Percentiles rank a stretch among this genome's conserved stretches.
These are phyloP conservation scores for Upupa epops DNA, from an alignment of 2,113 vertebrate genomes.

Conservation along the genomic window DNA sequence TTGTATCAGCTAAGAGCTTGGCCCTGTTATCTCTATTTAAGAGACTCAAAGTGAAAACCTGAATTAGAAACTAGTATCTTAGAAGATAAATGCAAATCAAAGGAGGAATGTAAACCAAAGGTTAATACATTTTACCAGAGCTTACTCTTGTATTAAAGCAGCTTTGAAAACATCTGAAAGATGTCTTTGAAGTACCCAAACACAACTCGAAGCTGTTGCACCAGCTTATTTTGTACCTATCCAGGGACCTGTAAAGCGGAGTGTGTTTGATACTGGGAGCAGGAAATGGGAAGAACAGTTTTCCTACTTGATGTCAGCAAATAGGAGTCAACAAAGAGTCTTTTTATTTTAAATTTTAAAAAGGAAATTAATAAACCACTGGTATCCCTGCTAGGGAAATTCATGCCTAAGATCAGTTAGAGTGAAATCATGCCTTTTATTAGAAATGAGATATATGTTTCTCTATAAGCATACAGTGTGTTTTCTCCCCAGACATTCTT, in stretches of 20 bases:
- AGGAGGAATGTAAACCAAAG: conserved; percentile 20
- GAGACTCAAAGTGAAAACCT: neutral
- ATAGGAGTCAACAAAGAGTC: neutral
- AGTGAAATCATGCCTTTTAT: neutral
- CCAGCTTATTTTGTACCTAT: conserved; percentile 10
- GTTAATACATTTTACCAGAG: conserved; percentile 48
- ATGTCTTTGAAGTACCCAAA: conserved; percentile 1
- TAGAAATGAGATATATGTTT: neutral
- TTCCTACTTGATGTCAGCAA: conserved; percentile 4
- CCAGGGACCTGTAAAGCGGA: neutral
- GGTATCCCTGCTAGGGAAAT: neutral
- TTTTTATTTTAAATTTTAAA: neutral
- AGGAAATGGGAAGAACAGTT: neutral
- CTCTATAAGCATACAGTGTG: neutral
- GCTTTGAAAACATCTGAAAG: conserved; percentile 27
- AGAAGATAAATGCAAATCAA: conserved; percentile 1
- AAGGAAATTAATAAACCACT: neutral
- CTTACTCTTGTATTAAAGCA: conserved; percentile 31
- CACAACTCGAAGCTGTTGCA: neutral
- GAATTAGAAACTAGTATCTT: neutral
- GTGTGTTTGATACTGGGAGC: neutral
- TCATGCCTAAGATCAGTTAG: neutral
- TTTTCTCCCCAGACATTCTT: neutral
- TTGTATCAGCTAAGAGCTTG: neutral
- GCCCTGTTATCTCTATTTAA: neutral